Evolutionary conservation across 2,888 invertebrate species (phyloP).

Genomic region (Agonopterix heracliana): DNA sequence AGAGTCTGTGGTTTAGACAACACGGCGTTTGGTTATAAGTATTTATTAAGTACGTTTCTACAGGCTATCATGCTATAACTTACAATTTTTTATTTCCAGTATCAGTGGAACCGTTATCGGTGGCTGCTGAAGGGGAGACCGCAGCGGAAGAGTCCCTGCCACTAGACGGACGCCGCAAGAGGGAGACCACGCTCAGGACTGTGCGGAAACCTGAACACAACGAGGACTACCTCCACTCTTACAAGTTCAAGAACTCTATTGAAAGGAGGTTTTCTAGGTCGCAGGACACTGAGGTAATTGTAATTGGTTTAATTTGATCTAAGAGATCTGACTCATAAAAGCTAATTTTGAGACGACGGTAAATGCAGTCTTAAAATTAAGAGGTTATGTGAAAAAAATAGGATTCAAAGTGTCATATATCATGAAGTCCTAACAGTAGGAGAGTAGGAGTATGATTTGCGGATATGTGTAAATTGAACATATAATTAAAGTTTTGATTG

Average conservation of each 20-base stretch:
- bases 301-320: background rate
- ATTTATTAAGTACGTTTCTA: background rate
- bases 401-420: too few species aligned
- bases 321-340: too few species aligned
- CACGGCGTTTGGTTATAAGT: too few species aligned
- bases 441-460: too few species aligned
- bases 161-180: constrained; percentile 42
- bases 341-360: too few species aligned
- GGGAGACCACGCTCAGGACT: constrained; percentile 47
- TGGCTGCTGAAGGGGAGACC: constrained; percentile 19
- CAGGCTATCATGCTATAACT: background rate
- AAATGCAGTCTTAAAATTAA: too few species aligned
- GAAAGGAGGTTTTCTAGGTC: constrained; percentile 88
- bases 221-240: constrained; percentile 78
- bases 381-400: too few species aligned
- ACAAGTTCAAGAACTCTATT: constrained; percentile 96
- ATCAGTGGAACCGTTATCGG: constrained; percentile 20
- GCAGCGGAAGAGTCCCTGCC: constrained; percentile 30
- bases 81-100: constrained; percentile 15
- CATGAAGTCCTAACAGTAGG: too few species aligned
- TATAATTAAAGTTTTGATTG: too few species aligned
- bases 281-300: constrained; percentile 61
- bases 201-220: constrained; percentile 63
- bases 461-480: too few species aligned
- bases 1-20: too few species aligned